These are phyloP conservation scores for Ophion costatus DNA, from an alignment of 2,888 invertebrate species.

Conservation along the genomic window DNA sequence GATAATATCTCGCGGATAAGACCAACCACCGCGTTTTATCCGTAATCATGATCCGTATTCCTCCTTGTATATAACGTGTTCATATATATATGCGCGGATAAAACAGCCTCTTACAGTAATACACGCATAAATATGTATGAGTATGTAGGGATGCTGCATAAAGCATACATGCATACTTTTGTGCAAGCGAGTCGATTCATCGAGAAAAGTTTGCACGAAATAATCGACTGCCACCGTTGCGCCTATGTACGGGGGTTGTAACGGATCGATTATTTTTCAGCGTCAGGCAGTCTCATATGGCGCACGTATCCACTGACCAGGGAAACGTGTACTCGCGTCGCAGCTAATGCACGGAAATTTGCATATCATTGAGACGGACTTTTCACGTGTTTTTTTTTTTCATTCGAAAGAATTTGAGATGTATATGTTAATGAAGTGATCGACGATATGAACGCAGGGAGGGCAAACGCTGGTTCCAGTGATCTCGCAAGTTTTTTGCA, in stretches of 20 bases:
- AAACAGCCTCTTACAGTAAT: neutral
- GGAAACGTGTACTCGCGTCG: neutral
- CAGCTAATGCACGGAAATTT: too few relatives aligned
- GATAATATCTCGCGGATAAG: conserved; percentile 70
- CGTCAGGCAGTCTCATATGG: neutral
- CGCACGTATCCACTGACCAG: neutral
- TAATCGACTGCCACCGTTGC: too few relatives aligned
- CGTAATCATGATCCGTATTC: conserved; percentile 69
- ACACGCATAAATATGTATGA: neutral
- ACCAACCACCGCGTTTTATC: conserved; percentile 24
- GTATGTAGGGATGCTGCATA: too few relatives aligned
- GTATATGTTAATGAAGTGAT: neutral
- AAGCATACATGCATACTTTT: too few relatives aligned
- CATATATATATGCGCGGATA: conserved; percentile 27
- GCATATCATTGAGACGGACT: too few relatives aligned
- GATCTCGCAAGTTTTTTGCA: too few relatives aligned
- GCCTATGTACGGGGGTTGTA: neutral
- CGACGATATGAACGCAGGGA: too few relatives aligned
- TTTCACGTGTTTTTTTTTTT: too few relatives aligned
- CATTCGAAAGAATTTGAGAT: neutral
- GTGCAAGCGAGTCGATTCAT: too few relatives aligned
- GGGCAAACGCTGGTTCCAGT: too few relatives aligned
- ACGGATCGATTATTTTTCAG: conserved; percentile 36
- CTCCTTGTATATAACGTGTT: conserved; percentile 14
- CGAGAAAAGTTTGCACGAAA: neutral